phyloP scores from a whole-genome alignment of 2,113 vertebrate species.

The Turnix velox region DNA sequence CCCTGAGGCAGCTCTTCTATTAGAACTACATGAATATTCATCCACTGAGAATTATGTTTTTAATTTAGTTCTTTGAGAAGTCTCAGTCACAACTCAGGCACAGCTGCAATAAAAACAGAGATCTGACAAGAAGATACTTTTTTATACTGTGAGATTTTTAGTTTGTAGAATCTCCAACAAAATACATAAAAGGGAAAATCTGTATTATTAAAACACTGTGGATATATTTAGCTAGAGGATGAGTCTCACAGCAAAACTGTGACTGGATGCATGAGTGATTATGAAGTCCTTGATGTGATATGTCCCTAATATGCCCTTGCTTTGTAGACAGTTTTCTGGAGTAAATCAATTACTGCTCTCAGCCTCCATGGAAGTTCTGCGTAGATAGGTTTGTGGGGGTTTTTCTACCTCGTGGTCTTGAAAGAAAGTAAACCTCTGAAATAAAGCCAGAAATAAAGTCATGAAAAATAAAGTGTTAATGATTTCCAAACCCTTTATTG shows the following conservation, averaged over 20 bases:
- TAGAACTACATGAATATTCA: neutral
- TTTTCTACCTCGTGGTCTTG: neutral
- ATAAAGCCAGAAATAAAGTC: neutral
- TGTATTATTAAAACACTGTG: neutral
- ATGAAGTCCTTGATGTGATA: neutral
- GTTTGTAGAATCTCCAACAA: neutral
- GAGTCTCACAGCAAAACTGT: neutral
- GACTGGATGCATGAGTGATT: neutral
- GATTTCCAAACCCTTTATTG: neutral
- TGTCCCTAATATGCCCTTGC: neutral
- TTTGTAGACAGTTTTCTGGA: neutral
- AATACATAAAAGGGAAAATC: neutral
- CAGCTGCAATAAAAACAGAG: neutral
- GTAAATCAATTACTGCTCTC: neutral
- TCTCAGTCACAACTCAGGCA: neutral
- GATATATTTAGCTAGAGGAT: neutral
- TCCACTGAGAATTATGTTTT: neutral
- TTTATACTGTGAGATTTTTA: neutral
- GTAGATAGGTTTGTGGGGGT: neutral
- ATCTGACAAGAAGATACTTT: neutral
- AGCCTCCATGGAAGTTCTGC: neutral
- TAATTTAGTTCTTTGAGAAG: neutral
- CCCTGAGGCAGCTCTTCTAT: neutral
- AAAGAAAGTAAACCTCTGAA: neutral
- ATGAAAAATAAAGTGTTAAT: neutral